Evolutionary conservation across 2,888 invertebrate species (phyloP), one percentile per base, ranked within the genome.

Genomic region (Rhabditoides inermis): DNA sequence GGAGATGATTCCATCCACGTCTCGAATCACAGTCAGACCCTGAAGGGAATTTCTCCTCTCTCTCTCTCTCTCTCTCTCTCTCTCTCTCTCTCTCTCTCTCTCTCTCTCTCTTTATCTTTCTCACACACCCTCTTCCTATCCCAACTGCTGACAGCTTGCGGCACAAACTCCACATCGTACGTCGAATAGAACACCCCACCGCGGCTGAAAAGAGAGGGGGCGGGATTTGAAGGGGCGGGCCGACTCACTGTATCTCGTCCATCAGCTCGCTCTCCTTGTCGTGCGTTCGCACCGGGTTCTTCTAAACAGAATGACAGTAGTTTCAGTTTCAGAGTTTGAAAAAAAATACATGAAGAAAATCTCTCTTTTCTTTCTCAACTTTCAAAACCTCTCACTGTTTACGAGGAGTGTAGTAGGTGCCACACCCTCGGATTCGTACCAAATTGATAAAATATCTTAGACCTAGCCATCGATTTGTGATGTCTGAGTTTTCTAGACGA

Each of bases 111-210:
- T 59, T 37, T 30, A 60, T 61, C 39, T 62, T 55, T 60, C 63
- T 32, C 40, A 20, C n/a, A n/a, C 41, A 39, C 44, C 22, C 58
- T 49, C 46, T 59, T 37, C 36, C 61, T 61, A 42, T 62, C 53
- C 61, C 63, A 62, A 12, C 52, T 53, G 41, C 58, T 59, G 7
- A 66, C 58, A 4, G 58, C 49, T 32, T 56, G 30, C 10, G 64
- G 61, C 10, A 64, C 52, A 15, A 64, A 57, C 36, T 66, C 66
- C 10, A 66, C 57, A 35, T 66, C 66, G 46, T 60, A 61, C 1
- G 60, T 53, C 2, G 63, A 63, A 27, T 54, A 66, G 37, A 62
- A 62, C 1, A 66, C 62, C 1, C 60, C 64, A 12, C 66, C 66
- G 54, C 54, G 51, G 35, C 59, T 65, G 42, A 35, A 45, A 50